Base-by-base conservation (phyloP, 2,888 invertebrate species). In the Aleiodes leptofemur region DNA sequence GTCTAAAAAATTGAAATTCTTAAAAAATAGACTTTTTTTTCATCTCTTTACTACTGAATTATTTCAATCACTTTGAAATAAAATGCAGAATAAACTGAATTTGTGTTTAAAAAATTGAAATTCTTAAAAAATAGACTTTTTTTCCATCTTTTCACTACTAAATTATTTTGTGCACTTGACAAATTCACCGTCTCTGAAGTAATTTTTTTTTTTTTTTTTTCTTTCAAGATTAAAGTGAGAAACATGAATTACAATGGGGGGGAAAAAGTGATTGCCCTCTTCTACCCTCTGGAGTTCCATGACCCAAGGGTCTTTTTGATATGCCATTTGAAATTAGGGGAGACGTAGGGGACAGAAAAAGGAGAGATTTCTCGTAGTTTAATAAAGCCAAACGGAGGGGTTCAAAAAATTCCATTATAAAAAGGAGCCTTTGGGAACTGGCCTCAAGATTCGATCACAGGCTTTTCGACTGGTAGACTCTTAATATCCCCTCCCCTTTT, bases 371-470 rank as follows among this genome's bases (percentile, higher is more conserved):
- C 38, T 57, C 43, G 70, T 43, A 51, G 53, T 53, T 69, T 16
- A 48, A 72, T 53, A 50, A 53, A 55, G 53, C 14, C 48, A 64
- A 23, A 38, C 38, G n/a, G 50, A 64, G 72, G 76, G 73, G 73
- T 78, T 23, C 23, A 23, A 73, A 73, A 73, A 56, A 68, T 34
- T 69, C 76, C 74, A 74, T 72, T 75, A 66, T 56, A 73, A 77
- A 84, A 87, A 86, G 83, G 85, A 86, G 82, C 86, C 89, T 87
- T 89, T 89, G 89, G 89, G 89, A 89, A 89, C 89, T 85, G 76
- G 82, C 81, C 78, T 84, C 80, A 89, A 89, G 88, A 88, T 89
- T 88, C 87, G 88, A 88, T 89, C 89, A 89, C 89, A 89, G 85
- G 84, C 83, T 83, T 82, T 83, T 76, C 66, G 61, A 72, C 73